Evolutionary conservation across 2,113 vertebrate species (phyloP), one percentile per base, ranked within the genome.

Genomic region (Tragelaphus scriptus): DNA sequence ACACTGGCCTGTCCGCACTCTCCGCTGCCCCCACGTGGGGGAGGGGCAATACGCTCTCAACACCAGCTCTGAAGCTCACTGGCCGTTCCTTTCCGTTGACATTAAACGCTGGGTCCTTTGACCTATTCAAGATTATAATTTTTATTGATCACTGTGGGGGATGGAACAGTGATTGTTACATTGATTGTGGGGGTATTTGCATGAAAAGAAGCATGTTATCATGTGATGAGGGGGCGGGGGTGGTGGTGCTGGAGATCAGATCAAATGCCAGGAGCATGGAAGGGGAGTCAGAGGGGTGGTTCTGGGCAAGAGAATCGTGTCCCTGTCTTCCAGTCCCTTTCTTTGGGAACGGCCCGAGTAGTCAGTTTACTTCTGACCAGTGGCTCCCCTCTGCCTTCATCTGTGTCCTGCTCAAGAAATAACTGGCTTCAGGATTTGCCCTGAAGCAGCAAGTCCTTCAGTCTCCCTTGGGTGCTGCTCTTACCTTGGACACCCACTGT

Each of bases 231-330:
- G 12, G 30, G 47, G 28, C 2, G 12, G 26, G 4, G 47, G 10
- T 19, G 40, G 0, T 14, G 7, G 36, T 30, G 32, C 32, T 14
- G 8, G 10, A 26, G 11, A 21, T 58, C 61, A 19, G 44, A 75
- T 58, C 0, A 3, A 17, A 13, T 13, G 17, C 53, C n/a, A 11
- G 44, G 30, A 44, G 14, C 16, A 7, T n/a, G 0, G 0, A 5
- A 5, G 13, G 58, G 17, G 28, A 75, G 15, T 40, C 30, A 56
- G 23, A 23, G 47, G n/a, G 44, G 53, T 12, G 8, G 9, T 28
- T 56, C 40, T 3, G 44, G 5, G 10, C 10, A 13, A 36, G 49
- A 59, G 10, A 55, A 8, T n/a, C 17, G 17, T 49, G 10, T 47
- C n/a, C 30, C 21, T 36, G 3, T n/a, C 49, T 6, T 32, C 1